phyloP scores from a whole-genome alignment of 1,140 invertebrate genomes.

The Caenorhabditis remanei region DNA sequence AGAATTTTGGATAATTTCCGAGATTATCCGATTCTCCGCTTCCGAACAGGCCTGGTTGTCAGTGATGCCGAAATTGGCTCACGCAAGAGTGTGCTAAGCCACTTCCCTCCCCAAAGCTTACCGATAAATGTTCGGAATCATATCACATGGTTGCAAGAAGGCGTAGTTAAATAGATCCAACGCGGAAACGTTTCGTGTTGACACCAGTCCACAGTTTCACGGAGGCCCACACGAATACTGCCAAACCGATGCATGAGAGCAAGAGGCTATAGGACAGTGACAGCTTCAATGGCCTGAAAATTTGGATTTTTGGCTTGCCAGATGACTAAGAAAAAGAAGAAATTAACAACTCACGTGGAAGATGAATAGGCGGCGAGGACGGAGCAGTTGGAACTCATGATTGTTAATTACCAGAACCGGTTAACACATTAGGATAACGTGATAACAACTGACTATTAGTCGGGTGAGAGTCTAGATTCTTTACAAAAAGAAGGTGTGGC shows the following conservation, averaged over 20 bases:
- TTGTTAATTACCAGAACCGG: too few relatives aligned
- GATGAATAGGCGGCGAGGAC: background rate
- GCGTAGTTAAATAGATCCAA: background rate
- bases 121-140: conserved; percentile 20
- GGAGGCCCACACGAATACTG: background rate
- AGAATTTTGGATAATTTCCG: too few relatives aligned
- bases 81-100: too few relatives aligned
- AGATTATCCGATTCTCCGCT: too few relatives aligned
- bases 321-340: too few relatives aligned
- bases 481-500: background rate
- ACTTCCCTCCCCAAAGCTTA: too few relatives aligned
- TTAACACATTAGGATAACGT: too few relatives aligned
- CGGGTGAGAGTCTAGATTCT: background rate
- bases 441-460: too few relatives aligned
- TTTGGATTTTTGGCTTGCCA: background rate
- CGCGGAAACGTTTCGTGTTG: background rate
- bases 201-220: background rate
- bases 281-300: background rate
- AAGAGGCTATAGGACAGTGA: background rate
- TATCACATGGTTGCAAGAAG: background rate
- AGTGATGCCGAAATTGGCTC: too few relatives aligned
- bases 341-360: background rate
- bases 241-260: background rate
- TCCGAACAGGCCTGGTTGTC: too few relatives aligned
- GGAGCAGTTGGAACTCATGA: conserved; percentile 29